Conservation (phyloP, 2,888 invertebrate species). For the Drosophila hamatofila region DNA sequence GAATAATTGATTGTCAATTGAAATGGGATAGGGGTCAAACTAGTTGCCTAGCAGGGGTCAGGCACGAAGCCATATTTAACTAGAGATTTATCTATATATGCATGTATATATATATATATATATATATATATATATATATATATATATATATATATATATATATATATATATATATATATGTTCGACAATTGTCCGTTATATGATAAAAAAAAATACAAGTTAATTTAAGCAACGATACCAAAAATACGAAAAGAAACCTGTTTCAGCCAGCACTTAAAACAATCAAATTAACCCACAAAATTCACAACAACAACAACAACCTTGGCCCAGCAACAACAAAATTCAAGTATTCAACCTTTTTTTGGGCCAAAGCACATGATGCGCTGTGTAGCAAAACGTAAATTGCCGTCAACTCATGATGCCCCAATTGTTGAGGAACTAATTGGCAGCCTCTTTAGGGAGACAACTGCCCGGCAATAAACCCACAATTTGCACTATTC, state of each 20-base stretch:
- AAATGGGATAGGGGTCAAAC: conserved; percentile 17
- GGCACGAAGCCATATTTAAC: not conserved
- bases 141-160: not conserved
- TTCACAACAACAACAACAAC: conserved; percentile 32
- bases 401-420: conserved; percentile 49
- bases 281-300: conserved; percentile 64
- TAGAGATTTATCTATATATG: not conserved
- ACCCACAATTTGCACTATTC: conserved; percentile 34
- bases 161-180: not conserved
- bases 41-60: not conserved
- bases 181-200: conserved; percentile 10
- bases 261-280: conserved; percentile 52
- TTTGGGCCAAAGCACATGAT: conserved; percentile 32
- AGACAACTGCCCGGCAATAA: conserved; percentile 18
- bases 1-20: conserved; percentile 1
- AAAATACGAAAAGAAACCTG: conserved; percentile 56
- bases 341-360: conserved; percentile 1
- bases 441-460: conserved; percentile 28
- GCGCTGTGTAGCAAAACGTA: conserved; percentile 12
- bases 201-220: conserved; percentile 26
- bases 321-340: conserved; percentile 58
- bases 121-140: not conserved
- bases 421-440: conserved; percentile 38
- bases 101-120: not conserved
- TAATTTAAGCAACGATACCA: conserved; percentile 30